phyloP scores from a whole-genome alignment of 2,797 vertebrate genomes.

The Avahi laniger region DNA sequence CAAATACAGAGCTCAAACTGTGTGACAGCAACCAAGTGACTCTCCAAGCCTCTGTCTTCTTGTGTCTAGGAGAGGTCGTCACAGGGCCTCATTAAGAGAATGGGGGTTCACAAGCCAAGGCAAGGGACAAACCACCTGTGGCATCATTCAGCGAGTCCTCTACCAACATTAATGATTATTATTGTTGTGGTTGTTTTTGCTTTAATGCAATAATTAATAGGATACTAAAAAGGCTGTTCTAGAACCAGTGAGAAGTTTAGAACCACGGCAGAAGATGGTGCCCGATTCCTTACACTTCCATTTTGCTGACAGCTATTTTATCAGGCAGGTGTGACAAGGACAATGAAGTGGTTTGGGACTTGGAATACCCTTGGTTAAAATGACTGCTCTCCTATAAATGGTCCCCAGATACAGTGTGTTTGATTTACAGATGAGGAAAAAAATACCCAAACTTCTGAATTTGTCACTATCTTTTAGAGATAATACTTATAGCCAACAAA shows the following conservation, averaged over 20 bases:
- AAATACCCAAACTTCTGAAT: not conserved
- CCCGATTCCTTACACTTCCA: not conserved
- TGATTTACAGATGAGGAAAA: constrained; percentile 6
- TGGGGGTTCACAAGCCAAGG: not conserved
- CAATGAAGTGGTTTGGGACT: not conserved
- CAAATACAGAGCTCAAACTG: not conserved
- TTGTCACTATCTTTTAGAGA: not conserved
- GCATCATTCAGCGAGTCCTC: not conserved
- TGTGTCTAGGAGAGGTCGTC: not conserved
- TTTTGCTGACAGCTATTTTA: not conserved
- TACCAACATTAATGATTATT: too few species aligned
- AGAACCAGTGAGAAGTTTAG: not conserved
- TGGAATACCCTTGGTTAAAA: not conserved
- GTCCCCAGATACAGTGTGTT: not conserved
- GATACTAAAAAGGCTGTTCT: not conserved
- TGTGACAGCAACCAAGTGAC: not conserved
- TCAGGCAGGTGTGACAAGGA: not conserved
- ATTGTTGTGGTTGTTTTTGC: not conserved
- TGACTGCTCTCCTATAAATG: not conserved
- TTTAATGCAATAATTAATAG: not conserved
- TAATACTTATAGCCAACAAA: not conserved
- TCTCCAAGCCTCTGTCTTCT: not conserved
- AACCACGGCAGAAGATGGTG: not conserved
- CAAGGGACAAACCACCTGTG: accelerated
- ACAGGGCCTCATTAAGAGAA: not conserved